These are phyloP conservation scores for Megaleporinus macrocephalus DNA, from an alignment of 2,113 vertebrate genomes.

Conservation along the genomic window DNA sequence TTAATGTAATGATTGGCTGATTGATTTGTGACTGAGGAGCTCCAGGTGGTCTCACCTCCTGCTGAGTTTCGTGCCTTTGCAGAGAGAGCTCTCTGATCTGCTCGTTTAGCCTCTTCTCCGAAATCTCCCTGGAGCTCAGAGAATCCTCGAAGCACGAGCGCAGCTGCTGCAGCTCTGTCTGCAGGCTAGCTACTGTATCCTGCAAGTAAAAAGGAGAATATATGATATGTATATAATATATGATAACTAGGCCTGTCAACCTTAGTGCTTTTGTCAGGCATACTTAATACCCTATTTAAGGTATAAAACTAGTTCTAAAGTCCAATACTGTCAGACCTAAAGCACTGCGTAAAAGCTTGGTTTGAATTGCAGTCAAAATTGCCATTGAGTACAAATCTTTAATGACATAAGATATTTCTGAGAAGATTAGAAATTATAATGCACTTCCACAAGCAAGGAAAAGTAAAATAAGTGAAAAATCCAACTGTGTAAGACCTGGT, in stretches of 20 bases:
- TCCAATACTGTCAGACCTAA: no score
- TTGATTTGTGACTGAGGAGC: conserved; percentile 10
- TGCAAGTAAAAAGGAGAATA: conserved; percentile 41
- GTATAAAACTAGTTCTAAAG: no score
- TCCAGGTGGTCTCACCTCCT: conserved; percentile 64
- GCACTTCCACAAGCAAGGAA: no score
- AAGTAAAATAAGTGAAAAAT: no score
- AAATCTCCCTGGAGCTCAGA: conserved; percentile 65
- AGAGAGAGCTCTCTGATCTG: conserved; percentile 69
- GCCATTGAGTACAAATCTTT: no score
- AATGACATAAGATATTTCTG: no score
- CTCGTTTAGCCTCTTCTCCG: conserved; percentile 65
- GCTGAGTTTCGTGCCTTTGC: conserved; percentile 62
- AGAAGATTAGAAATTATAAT: no score
- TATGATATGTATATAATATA: not conserved
- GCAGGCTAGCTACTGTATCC: conserved; percentile 62
- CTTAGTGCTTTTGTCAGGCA: no score
- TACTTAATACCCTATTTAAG: no score
- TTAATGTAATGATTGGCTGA: conserved; percentile 9
- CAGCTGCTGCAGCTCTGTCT: conserved; percentile 69
- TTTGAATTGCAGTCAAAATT: no score
- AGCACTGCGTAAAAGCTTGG: no score
- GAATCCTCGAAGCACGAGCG: conserved; percentile 76
- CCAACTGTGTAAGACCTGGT: no score
- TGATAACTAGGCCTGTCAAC: not conserved